These are phyloP conservation scores for Schizopygopsis malacanthus DNA, from an alignment of 2,797 vertebrate genomes.

Conservation along the genomic window DNA sequence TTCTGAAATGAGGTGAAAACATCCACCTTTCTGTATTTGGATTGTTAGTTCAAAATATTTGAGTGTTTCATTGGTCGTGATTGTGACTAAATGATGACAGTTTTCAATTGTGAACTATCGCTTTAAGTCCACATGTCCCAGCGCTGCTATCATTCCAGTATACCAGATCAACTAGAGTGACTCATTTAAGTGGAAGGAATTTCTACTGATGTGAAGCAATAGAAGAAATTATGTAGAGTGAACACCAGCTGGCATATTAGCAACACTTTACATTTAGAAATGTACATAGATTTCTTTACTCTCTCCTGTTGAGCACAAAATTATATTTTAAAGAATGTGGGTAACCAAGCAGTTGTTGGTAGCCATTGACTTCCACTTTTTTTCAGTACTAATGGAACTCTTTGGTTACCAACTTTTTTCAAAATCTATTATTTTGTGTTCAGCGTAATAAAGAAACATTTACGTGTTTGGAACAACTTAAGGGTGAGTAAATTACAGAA, in stretches of 20 bases:
- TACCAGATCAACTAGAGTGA: neutral
- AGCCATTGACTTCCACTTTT: neutral
- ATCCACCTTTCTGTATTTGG: neutral
- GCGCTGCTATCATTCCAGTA: neutral
- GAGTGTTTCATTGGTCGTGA: neutral
- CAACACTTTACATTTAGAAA: neutral
- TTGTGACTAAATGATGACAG: neutral
- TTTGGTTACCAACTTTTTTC: neutral
- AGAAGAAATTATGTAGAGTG: neutral
- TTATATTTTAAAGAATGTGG: neutral
- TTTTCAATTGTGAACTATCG: neutral
- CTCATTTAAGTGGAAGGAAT: constrained; percentile 15
- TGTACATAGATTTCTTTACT: neutral
- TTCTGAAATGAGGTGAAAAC: neutral
- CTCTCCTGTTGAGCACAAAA: neutral
- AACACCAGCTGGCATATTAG: constrained; percentile 3
- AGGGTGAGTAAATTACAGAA: neutral
- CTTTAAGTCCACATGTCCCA: constrained; percentile 2
- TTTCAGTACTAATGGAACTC: neutral
- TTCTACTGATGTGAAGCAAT: neutral
- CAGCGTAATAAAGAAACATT: neutral
- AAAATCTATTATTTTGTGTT: neutral
- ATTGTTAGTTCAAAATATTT: neutral
- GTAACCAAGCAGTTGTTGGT: neutral
- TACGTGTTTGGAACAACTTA: neutral